phyloP scores from a whole-genome alignment of 2,888 invertebrate genomes.

The Orthosia gracilis region DNA sequence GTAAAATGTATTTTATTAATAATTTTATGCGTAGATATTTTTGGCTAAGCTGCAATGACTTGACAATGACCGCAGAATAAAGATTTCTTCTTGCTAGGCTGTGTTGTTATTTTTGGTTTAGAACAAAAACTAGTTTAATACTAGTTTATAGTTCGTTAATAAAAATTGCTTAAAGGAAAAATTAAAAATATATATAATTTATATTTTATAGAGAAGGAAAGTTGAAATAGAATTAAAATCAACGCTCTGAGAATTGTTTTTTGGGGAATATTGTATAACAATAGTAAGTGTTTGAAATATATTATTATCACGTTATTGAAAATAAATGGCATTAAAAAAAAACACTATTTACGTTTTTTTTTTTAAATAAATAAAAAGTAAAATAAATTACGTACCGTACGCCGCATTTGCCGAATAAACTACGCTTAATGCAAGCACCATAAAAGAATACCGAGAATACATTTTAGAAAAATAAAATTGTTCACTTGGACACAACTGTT shows the following conservation, averaged over 20 bases:
- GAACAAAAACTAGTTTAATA: neutral
- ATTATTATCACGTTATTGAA: too few relatives aligned
- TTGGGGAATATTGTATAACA: too few relatives aligned
- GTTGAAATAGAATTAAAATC: neutral
- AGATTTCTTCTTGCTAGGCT: neutral
- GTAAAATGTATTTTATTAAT: slow-evolving; percentile 3
- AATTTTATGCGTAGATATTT: neutral
- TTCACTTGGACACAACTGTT: slow-evolving; percentile 56
- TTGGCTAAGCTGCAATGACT: neutral
- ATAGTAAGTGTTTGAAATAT: too few relatives aligned
- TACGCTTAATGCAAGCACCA: slow-evolving; percentile 40
- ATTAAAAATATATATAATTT: neutral
- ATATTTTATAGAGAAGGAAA: neutral
- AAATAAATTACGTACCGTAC: slow-evolving; percentile 44
- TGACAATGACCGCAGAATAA: neutral
- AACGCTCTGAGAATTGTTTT: neutral
- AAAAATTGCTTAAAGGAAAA: neutral
- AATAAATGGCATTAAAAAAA: too few relatives aligned
- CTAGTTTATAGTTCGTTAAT: neutral
- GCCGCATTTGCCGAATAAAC: slow-evolving; percentile 45
- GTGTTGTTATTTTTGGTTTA: neutral
- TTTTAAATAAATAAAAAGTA: neutral
- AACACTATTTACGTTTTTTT: too few relatives aligned
- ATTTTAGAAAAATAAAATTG: slow-evolving; percentile 44
- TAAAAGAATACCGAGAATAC: slow-evolving; percentile 39